phyloP scores from a whole-genome alignment of 2,888 invertebrate species.

The Agriopis aurantiaria region DNA sequence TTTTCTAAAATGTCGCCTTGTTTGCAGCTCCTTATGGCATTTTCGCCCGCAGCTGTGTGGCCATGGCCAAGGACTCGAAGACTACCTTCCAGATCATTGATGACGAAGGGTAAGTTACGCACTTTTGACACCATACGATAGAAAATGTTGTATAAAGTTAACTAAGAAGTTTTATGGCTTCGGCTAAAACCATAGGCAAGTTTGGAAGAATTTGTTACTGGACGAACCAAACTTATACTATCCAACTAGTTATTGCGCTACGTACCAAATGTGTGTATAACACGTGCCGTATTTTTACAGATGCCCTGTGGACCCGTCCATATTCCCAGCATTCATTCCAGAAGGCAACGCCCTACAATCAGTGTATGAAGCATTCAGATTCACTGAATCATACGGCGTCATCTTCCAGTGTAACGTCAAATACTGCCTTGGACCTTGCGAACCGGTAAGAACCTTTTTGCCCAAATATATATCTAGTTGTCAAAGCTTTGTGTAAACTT shows the following conservation, averaged over 20 bases:
- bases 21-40: slow-evolving; percentile 96
- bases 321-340: slow-evolving; percentile 96
- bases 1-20: slow-evolving; percentile 1
- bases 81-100: slow-evolving; percentile 98
- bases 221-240: too few species aligned
- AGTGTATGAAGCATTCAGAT: slow-evolving; percentile 97
- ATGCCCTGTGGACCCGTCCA: slow-evolving; percentile 96
- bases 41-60: slow-evolving; percentile 97
- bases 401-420: slow-evolving; percentile 99
- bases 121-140: neutral
- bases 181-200: too few species aligned
- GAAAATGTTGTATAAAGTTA: too few species aligned
- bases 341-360: slow-evolving; percentile 96
- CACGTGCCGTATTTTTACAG: slow-evolving; percentile 65
- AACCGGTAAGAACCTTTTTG: slow-evolving; percentile 89
- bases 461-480: neutral
- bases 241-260: too few species aligned
- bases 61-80: slow-evolving; percentile 98
- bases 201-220: too few species aligned
- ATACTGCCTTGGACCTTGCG: slow-evolving; percentile 97
- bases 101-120: slow-evolving; percentile 91
- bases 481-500: slow-evolving; percentile 1
- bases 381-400: slow-evolving; percentile 98
- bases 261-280: too few species aligned
- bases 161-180: too few species aligned